phyloP scores from a whole-genome alignment of 2,888 invertebrate species.

The Chymomyza fuscimana region DNA sequence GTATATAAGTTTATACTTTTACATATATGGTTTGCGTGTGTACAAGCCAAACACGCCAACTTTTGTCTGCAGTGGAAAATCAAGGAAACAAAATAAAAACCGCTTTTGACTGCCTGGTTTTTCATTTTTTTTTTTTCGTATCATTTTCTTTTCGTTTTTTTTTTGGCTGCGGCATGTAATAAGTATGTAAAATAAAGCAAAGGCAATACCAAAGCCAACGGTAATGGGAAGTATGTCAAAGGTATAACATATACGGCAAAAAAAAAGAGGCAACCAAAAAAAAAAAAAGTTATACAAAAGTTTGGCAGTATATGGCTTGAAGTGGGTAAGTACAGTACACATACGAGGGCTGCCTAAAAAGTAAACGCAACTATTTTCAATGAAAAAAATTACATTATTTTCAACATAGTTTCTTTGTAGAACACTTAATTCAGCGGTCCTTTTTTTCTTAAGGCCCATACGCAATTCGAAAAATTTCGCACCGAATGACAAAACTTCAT shows the following conservation, averaged over 20 bases:
- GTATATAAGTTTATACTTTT: slow-evolving; percentile 14
- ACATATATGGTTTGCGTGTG: slow-evolving; percentile 28
- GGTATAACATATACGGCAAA: slow-evolving; percentile 16
- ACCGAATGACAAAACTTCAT: too few species aligned
- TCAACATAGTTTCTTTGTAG: too few species aligned
- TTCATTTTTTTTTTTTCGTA: slow-evolving; percentile 21
- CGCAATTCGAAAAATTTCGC: too few species aligned
- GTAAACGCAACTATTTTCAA: background rate
- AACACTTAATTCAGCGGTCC: too few species aligned
- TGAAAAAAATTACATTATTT: background rate
- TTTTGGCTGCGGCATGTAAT: slow-evolving; percentile 6
- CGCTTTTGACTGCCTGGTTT: slow-evolving; percentile 36
- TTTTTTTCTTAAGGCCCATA: too few species aligned
- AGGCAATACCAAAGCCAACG: slow-evolving; percentile 32
- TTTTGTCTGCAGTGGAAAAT: slow-evolving; percentile 57
- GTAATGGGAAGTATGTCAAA: slow-evolving; percentile 59
- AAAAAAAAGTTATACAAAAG: slow-evolving; percentile 42
- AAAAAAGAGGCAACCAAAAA: slow-evolving; percentile 27
- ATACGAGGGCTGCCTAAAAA: background rate
- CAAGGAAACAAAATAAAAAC: slow-evolving; percentile 65
- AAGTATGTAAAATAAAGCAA: slow-evolving; percentile 21
- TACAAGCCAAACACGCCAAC: slow-evolving; percentile 58
- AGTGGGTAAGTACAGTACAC: slow-evolving; percentile 9
- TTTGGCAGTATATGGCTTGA: slow-evolving; percentile 30
- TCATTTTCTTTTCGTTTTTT: slow-evolving; percentile 21